phyloP scores from a whole-genome alignment of 2,113 vertebrate genomes.

The Procavia capensis region DNA sequence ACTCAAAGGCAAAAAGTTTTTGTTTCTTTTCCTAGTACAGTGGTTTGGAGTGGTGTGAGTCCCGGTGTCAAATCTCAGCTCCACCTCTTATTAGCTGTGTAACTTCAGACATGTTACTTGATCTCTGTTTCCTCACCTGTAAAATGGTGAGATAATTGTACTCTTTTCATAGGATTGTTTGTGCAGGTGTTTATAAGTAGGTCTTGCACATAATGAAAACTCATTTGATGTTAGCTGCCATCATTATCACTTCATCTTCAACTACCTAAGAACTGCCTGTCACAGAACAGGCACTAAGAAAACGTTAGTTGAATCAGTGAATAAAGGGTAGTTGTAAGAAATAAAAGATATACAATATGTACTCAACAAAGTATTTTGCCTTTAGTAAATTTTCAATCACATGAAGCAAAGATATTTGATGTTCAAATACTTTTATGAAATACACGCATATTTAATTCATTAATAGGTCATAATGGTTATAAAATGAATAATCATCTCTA shows the following conservation, averaged over 20 bases:
- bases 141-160: background rate
- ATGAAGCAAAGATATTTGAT: background rate
- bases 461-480: background rate
- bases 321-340: background rate
- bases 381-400: background rate
- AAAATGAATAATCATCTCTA: background rate
- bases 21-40: too few species aligned
- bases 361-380: background rate
- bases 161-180: background rate
- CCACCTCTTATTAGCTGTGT: too few species aligned
- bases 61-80: too few species aligned
- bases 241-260: background rate
- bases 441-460: background rate
- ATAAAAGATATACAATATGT: background rate
- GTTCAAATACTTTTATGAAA: conserved; percentile 14
- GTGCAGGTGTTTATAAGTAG: too few species aligned
- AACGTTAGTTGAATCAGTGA: background rate
- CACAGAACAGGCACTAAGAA: background rate
- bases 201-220: background rate
- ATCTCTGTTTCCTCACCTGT: too few species aligned
- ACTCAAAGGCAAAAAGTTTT: too few species aligned
- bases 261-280: background rate
- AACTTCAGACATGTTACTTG: too few species aligned
- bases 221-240: background rate
- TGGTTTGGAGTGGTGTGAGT: too few species aligned